A percentile compares a stretch with the other conserved stretches of the same genome.
Conservation (phyloP, 2,113 vertebrate species). For the Otis tarda region DNA sequence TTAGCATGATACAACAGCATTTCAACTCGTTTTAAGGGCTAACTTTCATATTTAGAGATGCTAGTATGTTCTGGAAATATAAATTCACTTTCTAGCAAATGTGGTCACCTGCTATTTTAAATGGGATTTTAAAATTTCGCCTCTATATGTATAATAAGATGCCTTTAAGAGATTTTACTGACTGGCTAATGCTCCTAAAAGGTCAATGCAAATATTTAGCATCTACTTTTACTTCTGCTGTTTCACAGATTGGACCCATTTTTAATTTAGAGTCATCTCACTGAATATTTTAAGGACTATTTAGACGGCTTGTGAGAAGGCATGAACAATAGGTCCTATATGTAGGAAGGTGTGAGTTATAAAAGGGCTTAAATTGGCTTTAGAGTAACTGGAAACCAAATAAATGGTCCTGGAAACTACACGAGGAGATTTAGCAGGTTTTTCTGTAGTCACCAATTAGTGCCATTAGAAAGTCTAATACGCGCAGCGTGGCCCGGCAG, state of each 20-base stretch:
- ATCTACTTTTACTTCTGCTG: not conserved
- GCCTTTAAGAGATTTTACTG: slow-evolving; percentile 30
- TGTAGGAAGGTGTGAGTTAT: slow-evolving; percentile 53
- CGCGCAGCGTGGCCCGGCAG: slow-evolving; percentile 15
- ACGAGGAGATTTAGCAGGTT: slow-evolving; percentile 26
- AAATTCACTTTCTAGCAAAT: slow-evolving; percentile 42
- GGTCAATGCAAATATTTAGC: slow-evolving; percentile 44
- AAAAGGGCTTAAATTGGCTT: slow-evolving; percentile 67
- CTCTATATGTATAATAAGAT: not conserved
- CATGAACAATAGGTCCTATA: slow-evolving; percentile 46
- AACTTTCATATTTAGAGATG: slow-evolving; percentile 49
- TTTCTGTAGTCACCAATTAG: slow-evolving; percentile 53
- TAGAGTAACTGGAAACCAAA: slow-evolving; percentile 63
- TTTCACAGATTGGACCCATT: slow-evolving; percentile 11
- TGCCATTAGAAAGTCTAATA: slow-evolving; percentile 46
- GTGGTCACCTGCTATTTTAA: not conserved
- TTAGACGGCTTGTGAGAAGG: slow-evolving; percentile 5
- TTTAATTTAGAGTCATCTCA: slow-evolving; percentile 39
- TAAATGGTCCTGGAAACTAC: slow-evolving; percentile 41
- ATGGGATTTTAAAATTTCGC: slow-evolving; percentile 24
- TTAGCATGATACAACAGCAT: slow-evolving; percentile 54
- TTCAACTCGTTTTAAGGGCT: slow-evolving; percentile 53
- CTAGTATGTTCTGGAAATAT: slow-evolving; percentile 32
- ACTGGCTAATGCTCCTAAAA: slow-evolving; percentile 16
- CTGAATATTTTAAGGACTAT: slow-evolving; percentile 47